Evolutionary conservation across 2,888 invertebrate genomes (phyloP).

Genomic region (Dicranocentrus wangi): DNA sequence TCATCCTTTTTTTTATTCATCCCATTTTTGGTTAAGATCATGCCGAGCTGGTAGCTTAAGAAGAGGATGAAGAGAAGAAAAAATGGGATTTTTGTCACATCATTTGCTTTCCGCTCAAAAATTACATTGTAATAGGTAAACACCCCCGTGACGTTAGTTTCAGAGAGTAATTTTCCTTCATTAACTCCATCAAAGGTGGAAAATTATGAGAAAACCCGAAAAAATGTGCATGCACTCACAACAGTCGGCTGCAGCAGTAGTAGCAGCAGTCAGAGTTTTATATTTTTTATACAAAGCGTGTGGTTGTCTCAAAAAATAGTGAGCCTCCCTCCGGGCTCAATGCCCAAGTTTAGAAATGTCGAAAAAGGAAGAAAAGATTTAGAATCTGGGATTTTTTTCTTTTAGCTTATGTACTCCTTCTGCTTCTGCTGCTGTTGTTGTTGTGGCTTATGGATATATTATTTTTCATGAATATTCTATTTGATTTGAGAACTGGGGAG

Average conservation of each 20-base stretch:
- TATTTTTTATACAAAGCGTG: no score
- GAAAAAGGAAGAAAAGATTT: constrained; percentile 53
- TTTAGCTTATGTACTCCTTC: neutral
- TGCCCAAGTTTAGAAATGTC: constrained; percentile 52
- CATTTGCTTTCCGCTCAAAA: constrained; percentile 56
- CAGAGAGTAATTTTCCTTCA: constrained; percentile 59
- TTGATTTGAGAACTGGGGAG: neutral
- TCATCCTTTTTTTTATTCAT: constrained; percentile 29
- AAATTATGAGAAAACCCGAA: constrained; percentile 58
- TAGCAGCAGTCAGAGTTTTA: no score
- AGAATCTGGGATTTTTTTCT: constrained; percentile 42
- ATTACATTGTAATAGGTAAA: constrained; percentile 37
- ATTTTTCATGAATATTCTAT: constrained; percentile 17
- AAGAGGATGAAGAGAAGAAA: constrained; percentile 10
- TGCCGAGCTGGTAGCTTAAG: constrained; percentile 16
- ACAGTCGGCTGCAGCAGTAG: neutral
- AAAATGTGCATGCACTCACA: constrained; percentile 9
- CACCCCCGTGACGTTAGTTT: constrained; percentile 51
- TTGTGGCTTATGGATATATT: constrained; percentile 15
- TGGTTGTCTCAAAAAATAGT: no score
- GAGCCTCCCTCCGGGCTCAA: constrained; percentile 51
- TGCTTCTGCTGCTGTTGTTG: neutral
- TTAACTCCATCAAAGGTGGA: constrained; percentile 59
- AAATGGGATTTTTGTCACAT: constrained; percentile 63
- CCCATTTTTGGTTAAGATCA: constrained; percentile 60